Base-by-base conservation (phyloP, 2,113 vertebrate species). In the Tor tambroides region DNA sequence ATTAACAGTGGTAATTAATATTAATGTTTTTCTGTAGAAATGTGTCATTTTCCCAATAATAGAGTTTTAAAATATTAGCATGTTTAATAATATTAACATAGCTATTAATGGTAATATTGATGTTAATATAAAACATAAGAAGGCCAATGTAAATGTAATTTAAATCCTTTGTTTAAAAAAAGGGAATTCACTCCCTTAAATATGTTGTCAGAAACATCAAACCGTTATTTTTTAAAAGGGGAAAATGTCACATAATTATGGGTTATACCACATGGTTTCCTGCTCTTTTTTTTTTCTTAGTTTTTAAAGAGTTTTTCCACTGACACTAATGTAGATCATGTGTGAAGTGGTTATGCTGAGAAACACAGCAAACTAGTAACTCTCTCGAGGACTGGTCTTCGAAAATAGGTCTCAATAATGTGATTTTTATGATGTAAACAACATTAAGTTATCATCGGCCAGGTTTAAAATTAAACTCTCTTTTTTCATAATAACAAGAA, bases 311-410 rank as follows among this genome's bases (percentile, higher is more conserved):
- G 19, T 38, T 72, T 94, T 95, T 94, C 91, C 92, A 92, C 92
- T 92, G 92, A 92, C 90, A 84, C 91, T 95, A 94, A 94, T 94
- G 91, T 90, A 93, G 92, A 94, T 94, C 93, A 93, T 93, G 90
- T 94, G 94, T 94, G 93, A 91, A 89, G 92, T 86, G 88, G 87
- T 89, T 91, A 92, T 51, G 21, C 54, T 89, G 89, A 92, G 88
- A 91, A 91, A 87, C 89, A 88, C 87, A 88, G 30, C 17, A 23
- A 59, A 92, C 85, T 32, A 86, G 80, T 88, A 88, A n/a, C 9
- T 32, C 30, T 80, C 6, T 17, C 17, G 56, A 63, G 54, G 35
- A 41, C 9, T 12, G 69, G 35, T 74, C 35, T 74, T 74, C 35
- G 0, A 41, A 41, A 41, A 11, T 3, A 23, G 15, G 21, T 38